These are phyloP conservation scores for Mycalesis mineus DNA, from an alignment of 2,888 invertebrate genomes.

Conservation along the genomic window DNA sequence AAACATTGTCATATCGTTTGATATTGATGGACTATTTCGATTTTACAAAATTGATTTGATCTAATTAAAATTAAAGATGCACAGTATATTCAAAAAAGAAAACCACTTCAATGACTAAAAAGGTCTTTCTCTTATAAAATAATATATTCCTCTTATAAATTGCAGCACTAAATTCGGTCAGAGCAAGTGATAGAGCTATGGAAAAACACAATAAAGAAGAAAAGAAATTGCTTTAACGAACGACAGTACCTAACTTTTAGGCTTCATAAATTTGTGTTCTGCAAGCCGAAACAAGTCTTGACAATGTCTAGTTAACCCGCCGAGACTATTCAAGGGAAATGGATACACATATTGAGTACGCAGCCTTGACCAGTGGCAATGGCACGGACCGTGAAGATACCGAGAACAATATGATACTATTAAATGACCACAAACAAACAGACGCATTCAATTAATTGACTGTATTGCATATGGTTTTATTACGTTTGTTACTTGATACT, in stretches of 20 bases:
- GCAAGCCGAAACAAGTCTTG: neutral
- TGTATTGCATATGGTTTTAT: slow-evolving; percentile 1
- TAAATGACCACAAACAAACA: slow-evolving; percentile 17
- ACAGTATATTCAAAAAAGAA: too few relatives aligned
- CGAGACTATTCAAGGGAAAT: slow-evolving; percentile 8
- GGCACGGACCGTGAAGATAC: slow-evolving; percentile 19
- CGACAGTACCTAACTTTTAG: neutral
- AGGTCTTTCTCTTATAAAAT: too few relatives aligned
- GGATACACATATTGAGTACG: slow-evolving; percentile 16
- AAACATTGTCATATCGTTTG: too few relatives aligned
- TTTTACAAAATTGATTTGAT: too few relatives aligned
- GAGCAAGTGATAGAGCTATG: too few relatives aligned
- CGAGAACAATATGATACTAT: slow-evolving; percentile 24
- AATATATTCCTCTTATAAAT: too few relatives aligned
- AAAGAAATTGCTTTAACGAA: too few relatives aligned
- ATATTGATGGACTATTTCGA: too few relatives aligned
- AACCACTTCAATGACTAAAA: too few relatives aligned
- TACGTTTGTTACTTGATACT: neutral
- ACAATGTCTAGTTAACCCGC: neutral
- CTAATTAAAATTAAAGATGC: too few relatives aligned
- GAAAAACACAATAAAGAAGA: too few relatives aligned
- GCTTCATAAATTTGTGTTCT: neutral
- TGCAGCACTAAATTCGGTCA: too few relatives aligned
- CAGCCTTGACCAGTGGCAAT: slow-evolving; percentile 24
- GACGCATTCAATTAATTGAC: slow-evolving; percentile 8